Conservation (phyloP, 2,113 vertebrate genomes). For the Scopus umbretta region DNA sequence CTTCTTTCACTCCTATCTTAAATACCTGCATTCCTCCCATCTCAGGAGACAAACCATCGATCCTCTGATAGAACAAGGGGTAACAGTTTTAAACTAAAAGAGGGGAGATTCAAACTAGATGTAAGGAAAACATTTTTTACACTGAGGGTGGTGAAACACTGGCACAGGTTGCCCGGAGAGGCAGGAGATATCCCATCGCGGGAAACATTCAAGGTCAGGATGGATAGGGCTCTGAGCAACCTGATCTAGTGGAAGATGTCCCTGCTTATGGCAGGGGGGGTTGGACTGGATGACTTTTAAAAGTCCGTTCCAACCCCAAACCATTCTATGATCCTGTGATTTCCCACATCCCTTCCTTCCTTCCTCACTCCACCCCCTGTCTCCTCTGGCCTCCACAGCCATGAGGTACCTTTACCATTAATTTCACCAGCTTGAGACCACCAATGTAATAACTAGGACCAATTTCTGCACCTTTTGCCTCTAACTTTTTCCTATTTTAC, state of each 20-base stretch:
- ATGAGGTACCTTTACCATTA: background rate
- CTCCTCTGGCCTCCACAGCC: background rate
- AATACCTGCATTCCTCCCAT: background rate
- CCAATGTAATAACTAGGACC: background rate
- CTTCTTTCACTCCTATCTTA: background rate
- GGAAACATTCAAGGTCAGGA: background rate
- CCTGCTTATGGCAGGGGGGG: background rate
- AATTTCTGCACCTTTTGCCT: background rate
- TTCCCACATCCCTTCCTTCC: background rate
- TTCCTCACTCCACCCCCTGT: no score
- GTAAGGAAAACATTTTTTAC: background rate
- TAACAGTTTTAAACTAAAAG: background rate
- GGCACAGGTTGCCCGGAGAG: background rate
- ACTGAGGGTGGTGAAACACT: rapidly evolving
- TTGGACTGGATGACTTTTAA: background rate
- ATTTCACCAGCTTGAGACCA: background rate
- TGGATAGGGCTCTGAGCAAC: background rate
- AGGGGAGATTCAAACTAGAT: background rate
- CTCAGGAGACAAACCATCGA: background rate
- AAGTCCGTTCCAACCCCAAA: background rate
- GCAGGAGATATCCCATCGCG: background rate
- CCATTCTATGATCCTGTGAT: background rate
- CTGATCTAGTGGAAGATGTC: background rate
- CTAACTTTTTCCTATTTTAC: background rate
- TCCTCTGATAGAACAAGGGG: background rate